Evolutionary conservation across 2,113 vertebrate genomes (phyloP).

Genomic region (Passer domesticus): DNA sequence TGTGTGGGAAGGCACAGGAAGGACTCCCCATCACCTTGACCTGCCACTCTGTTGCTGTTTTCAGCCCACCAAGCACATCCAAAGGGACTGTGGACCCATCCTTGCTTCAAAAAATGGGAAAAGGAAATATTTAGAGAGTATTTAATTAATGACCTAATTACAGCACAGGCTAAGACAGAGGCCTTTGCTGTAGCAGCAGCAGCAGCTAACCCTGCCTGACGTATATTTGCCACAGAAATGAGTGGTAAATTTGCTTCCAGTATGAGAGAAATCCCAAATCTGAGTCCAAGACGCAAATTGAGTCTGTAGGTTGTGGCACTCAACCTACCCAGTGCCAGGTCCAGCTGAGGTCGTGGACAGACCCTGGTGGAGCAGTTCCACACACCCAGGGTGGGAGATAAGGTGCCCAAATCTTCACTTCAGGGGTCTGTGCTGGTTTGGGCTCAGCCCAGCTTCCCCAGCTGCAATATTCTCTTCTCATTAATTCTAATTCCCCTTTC

Average conservation of each 20-base stretch:
- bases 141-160: not conserved
- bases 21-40: not conserved
- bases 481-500: not conserved
- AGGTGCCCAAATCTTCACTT: not conserved
- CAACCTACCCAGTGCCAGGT: not conserved
- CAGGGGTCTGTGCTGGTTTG: not conserved
- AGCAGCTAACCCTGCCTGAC: not conserved
- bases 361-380: not conserved
- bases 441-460: not conserved
- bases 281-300: not conserved
- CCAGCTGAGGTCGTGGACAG: not conserved
- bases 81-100: not conserved
- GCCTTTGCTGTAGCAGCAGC: not conserved
- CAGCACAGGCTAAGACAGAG: not conserved
- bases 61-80: not conserved
- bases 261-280: not conserved
- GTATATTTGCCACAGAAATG: not conserved
- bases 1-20: not conserved
- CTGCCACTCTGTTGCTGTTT: not conserved
- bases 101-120: not conserved
- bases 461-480: not conserved
- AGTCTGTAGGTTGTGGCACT: not conserved
- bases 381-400: not conserved
- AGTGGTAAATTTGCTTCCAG: not conserved
- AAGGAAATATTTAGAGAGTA: not conserved